Evolutionary conservation across 2,888 invertebrate genomes (phyloP), one percentile per base, ranked within the genome.

Genomic region (Lepas anatifera): DNA sequence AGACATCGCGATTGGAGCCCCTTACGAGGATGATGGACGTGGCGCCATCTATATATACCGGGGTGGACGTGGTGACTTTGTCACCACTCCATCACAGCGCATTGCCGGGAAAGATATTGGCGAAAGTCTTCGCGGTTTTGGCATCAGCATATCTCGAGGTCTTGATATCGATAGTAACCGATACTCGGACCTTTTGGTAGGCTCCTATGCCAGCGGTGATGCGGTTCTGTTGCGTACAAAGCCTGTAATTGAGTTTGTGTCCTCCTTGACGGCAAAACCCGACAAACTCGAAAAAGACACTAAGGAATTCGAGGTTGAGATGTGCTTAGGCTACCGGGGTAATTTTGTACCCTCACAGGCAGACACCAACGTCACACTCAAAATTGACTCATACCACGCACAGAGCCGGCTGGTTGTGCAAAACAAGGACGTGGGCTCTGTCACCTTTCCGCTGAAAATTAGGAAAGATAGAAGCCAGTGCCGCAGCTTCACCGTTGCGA

Each of bases 1-100:
- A 75, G 87, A 87, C 78, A 77, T 87, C 37, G 87, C 85, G 0
- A 80, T 87, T 46, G 85, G 86, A 41, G 86, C 87, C 3, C 87
- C 87, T 0, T 86, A 84, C 79, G 87, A 87, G 76, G 80, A 85
- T 66, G 79, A 81, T 41, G 84, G 83, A 0, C 73, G 73, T 39
- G 87, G 87, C 8, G 84, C 82, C 0, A 83, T 88, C 0, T 87
- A 87, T 73, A 84, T 87, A 72, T 87, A 85, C 76, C 82, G 81
- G 75, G 87, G 87, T 0, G 78, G 77, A 29, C 73, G 73, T 6
- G 76, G 77, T 7, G 86, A 86, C 1, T 75, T 86, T 0, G 39
- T 6, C 29, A 41, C 69, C 63, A 16, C 64, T 3, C 29, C 50
- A 22, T 43, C 63, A 10, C 69, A 87, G 76, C 81, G 79, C 70